A percentile compares a stretch with the other conserved stretches of the same genome.
phyloP scores from a whole-genome alignment of 2,888 invertebrate species.

The Eurytoma californica region DNA sequence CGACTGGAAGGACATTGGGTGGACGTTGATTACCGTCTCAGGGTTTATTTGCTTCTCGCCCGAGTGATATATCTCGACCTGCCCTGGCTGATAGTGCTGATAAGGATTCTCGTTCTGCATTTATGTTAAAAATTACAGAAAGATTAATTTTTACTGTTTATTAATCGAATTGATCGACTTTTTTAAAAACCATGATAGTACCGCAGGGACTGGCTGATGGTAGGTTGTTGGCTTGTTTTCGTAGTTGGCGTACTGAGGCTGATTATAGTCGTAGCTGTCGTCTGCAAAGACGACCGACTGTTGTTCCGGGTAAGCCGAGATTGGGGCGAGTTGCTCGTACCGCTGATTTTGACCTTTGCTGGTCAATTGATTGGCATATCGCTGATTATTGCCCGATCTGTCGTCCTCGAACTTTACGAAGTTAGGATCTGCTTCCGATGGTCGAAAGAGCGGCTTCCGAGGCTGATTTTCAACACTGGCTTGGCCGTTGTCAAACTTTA shows the following conservation, averaged over 20 bases:
- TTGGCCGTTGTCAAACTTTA: slow-evolving; percentile 29
- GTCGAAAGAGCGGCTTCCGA: background rate
- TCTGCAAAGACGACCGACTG: background rate
- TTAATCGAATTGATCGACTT: too few species aligned
- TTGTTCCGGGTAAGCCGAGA: background rate
- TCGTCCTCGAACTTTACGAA: slow-evolving; percentile 46
- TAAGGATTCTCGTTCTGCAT: slow-evolving; percentile 29
- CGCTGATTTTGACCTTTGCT: background rate
- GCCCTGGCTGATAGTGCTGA: background rate
- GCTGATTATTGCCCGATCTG: background rate
- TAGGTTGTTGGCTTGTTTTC: slow-evolving; percentile 45
- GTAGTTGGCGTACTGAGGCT: slow-evolving; percentile 35
- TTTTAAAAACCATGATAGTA: too few species aligned
- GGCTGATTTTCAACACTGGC: background rate
- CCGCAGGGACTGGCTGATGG: slow-evolving; percentile 13
- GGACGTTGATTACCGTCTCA: slow-evolving; percentile 55
- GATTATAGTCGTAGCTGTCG: slow-evolving; percentile 28
- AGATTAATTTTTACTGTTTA: too few species aligned
- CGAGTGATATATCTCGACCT: slow-evolving; percentile 7
- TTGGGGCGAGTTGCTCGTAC: too few species aligned
- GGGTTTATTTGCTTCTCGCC: slow-evolving; percentile 53
- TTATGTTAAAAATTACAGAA: too few species aligned
- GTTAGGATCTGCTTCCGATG: slow-evolving; percentile 16
- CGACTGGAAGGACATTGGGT: slow-evolving; percentile 48
- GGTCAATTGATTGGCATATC: background rate